A percentile compares a stretch with the other conserved stretches of the same genome.
Conservation (phyloP, 1,140 invertebrate genomes). For the Lithobius niger region DNA sequence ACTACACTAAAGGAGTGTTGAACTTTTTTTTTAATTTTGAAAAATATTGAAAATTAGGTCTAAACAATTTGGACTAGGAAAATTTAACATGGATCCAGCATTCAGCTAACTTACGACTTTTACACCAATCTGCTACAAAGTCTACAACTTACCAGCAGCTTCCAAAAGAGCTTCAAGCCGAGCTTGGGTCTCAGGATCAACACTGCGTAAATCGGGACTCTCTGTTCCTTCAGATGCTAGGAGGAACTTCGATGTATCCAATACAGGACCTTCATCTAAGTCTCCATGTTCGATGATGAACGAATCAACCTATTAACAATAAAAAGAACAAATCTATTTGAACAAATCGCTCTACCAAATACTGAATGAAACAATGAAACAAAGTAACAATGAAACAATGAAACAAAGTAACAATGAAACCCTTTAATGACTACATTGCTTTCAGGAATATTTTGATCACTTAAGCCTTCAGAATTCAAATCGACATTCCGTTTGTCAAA, state of each 20-base stretch:
- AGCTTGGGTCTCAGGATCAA: constrained; percentile 79
- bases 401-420: neutral
- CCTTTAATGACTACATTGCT: neutral
- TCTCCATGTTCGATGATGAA: constrained; percentile 35
- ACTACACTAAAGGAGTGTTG: too few relatives aligned
- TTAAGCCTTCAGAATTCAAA: neutral
- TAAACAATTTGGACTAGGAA: too few relatives aligned
- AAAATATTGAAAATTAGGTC: too few relatives aligned
- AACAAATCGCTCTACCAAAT: constrained; percentile 7
- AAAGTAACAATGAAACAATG: too few relatives aligned
- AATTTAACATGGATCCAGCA: too few relatives aligned
- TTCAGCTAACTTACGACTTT: too few relatives aligned
- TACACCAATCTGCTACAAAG: too few relatives aligned
- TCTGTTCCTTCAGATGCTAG: constrained; percentile 47
- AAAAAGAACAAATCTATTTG: constrained; percentile 6
- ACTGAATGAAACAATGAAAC: too few relatives aligned
- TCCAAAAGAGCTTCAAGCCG: constrained; percentile 72
- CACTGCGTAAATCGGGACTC: constrained; percentile 44
- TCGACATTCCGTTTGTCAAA: neutral
- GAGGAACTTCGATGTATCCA: constrained; percentile 63
- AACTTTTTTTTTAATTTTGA: too few relatives aligned
- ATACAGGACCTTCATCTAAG: constrained; percentile 50
- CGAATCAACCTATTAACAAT: constrained; percentile 32
- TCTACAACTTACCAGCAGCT: constrained; percentile 53
- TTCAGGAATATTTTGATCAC: neutral